Base-by-base conservation (phyloP, 2,113 vertebrate species). In the Sisor rabdophorus region DNA sequence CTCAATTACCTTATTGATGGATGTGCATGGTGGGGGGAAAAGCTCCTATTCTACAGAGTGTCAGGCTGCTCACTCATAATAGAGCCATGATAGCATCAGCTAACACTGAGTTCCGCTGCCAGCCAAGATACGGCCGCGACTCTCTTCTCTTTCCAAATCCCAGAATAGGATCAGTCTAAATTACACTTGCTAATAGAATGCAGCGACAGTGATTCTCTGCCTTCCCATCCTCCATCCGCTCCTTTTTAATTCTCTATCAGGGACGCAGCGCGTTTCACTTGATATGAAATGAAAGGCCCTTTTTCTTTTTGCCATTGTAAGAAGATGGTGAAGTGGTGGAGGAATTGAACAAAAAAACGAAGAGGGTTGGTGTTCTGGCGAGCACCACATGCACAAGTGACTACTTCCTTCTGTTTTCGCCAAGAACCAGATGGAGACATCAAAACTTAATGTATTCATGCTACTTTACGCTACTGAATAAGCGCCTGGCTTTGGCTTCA, bases 141-240 rank as follows among this genome's bases (percentile, higher is more conserved):
- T 56, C 63, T 64, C 55, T 32, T 30, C 67, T 52, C 71, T 68
- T 72, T 67, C 63, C 71, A 81, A 63, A 71, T 69, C 84, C 81
- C 78, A 80, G 87, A 88, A 87, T 77, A 82, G 85, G 75, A 89
- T 90, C 87, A 87, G 81, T 87, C 85, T 87, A 87, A 90, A 90
- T 90, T 88, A 88, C 85, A 87, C 87, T 89, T 88, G 88, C 82
- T 91, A 87, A 91, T 90, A 80, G 79, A 75, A 83, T 81, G 70
- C 83, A 77, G 81, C 40, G 58, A 79, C 61, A 28, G 61, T 71
- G 70, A 75, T 73, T 75, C 74, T 79, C 61, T 75, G 59, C 63
- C 26, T 68, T 61, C 58, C 61, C 22, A 26, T 32, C 53, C 65
- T 59, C 48, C 67, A 69, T 54, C 16, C 64, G 67, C 76, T 73